These are phyloP conservation scores for Anseranas semipalmata DNA, from an alignment of 2,113 vertebrate genomes.

Conservation along the genomic window DNA sequence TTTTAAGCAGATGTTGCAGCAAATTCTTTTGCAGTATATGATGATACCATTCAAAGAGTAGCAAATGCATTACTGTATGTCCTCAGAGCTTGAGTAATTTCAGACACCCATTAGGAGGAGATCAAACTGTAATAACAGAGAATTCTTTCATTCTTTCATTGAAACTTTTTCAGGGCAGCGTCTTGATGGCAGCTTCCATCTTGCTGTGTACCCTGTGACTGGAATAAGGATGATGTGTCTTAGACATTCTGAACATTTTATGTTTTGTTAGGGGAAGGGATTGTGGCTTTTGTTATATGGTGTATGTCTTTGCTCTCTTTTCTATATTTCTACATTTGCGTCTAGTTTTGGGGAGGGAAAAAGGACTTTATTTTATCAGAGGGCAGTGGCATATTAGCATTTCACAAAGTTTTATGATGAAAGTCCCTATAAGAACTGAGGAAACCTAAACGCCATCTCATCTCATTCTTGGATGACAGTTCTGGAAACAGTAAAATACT, in stretches of 20 bases:
- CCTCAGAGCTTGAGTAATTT: not conserved
- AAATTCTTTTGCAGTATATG: not conserved
- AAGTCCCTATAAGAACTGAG: not conserved
- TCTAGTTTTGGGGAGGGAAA: not conserved
- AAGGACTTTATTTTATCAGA: not conserved
- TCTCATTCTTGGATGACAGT: not conserved
- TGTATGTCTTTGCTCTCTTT: not conserved
- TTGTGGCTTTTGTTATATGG: not conserved
- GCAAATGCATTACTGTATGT: not conserved
- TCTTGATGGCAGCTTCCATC: not conserved
- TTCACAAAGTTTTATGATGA: not conserved
- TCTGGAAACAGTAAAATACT: not conserved
- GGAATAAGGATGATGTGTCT: not conserved
- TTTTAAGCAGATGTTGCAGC: not conserved
- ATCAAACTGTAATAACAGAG: not conserved
- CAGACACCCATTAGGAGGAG: not conserved
- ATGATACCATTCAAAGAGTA: not conserved
- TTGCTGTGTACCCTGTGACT: not conserved
- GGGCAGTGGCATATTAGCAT: not conserved
- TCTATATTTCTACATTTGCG: not conserved
- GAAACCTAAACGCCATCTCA: not conserved
- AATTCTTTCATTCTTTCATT: too few species aligned
- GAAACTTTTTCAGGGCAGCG: not conserved
- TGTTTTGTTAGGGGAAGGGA: not conserved
- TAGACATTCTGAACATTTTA: not conserved